Base-by-base conservation (phyloP, 2,888 invertebrate species). In the Sussaba pulchella region DNA sequence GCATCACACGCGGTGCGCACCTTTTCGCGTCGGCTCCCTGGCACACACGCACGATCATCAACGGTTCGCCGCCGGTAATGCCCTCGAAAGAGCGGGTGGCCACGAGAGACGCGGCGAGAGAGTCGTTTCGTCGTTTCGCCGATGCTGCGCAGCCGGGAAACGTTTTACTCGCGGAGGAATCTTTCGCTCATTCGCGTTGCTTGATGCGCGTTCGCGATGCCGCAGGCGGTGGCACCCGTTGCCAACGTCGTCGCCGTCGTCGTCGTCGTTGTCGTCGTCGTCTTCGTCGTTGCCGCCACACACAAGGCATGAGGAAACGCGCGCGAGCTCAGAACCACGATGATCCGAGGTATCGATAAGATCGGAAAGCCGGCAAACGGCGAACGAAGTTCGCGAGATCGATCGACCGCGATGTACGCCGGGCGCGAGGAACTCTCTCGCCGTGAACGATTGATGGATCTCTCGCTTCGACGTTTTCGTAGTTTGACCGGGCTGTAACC, bases 351-450 rank as follows among this genome's bases (percentile, higher is more conserved):
- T 36, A 31, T 41, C 79, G 79, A 79, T 79, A 79, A 47, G 74
- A 79, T 79, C 79, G 74, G 70, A 64, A 64, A 79, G 61, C 2
- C 71, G 67, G 59, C 78, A 54, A 78, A 67, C 64, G 52, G 63
- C 54, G 45, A 14, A 17, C 24, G 24, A 6, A 5, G 12, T 39
- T 39, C 9, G 67, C 26, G 41, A 50, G 39, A 17, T 43, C 64
- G 64, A 64, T 64, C 64, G 45, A 8, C 17, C 45, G 69, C n/a
- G 67, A 67, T 67, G 54, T 41, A 43, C 69, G 41, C 31, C 24
- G 14, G 52, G 69, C 52, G 54, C 21, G 69, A 69, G 50, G 54
- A 47, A 59, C 71, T 52, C 52, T 64, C 71, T 47, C 69, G 43
- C 66, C 64, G 31, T 47, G 31, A 26, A 50, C 70, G 79, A 70